Percentiles rank a stretch among this genome's conserved stretches.
phyloP scores from a whole-genome alignment of 2,797 vertebrate species.

The Eurystomus glaucurus region DNA sequence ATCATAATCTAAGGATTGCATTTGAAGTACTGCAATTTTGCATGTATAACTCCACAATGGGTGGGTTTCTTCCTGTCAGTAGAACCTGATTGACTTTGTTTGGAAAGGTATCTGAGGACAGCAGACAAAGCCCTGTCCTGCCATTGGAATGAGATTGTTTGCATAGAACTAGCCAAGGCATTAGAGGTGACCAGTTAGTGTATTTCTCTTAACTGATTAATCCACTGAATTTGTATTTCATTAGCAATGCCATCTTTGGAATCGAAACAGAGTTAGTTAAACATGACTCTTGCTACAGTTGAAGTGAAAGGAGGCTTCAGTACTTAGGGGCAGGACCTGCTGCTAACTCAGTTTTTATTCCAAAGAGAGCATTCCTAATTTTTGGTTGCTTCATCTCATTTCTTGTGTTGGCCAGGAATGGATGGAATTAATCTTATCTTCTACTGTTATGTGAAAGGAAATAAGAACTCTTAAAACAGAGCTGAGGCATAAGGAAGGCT shows the following conservation, averaged over 20 bases:
- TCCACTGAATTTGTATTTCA: neutral
- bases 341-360: too few relatives aligned
- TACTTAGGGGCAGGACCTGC: neutral
- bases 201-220: neutral
- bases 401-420: neutral
- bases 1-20: neutral
- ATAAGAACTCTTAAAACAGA: neutral
- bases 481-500: neutral
- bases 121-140: neutral
- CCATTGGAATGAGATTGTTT: neutral
- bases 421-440: neutral
- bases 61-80: neutral
- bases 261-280: neutral
- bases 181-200: neutral
- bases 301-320: neutral
- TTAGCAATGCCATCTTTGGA: neutral
- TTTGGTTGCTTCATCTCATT: neutral
- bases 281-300: neutral
- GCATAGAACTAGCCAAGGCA: neutral
- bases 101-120: neutral
- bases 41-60: neutral
- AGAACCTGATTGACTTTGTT: neutral
- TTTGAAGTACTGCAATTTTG: neutral
- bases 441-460: neutral
- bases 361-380: too few relatives aligned